Evolutionary conservation across 2,113 vertebrate genomes (phyloP).

Genomic region (Regulus satrapa): DNA sequence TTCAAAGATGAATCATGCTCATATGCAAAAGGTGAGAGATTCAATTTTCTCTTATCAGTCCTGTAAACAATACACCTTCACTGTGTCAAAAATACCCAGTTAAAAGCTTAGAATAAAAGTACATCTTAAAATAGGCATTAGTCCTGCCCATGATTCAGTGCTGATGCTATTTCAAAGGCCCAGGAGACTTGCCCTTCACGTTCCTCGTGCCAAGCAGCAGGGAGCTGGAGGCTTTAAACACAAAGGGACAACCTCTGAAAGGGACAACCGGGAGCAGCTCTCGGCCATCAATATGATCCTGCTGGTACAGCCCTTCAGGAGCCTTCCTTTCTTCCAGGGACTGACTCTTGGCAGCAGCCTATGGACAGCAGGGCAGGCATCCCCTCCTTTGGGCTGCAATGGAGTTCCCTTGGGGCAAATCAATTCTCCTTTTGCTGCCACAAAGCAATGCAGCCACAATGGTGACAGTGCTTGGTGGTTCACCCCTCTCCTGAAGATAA

Average conservation of each 20-base stretch:
- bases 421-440: background rate
- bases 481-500: background rate
- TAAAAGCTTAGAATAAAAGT: slow-evolving; percentile 46
- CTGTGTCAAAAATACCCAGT: slow-evolving; percentile 14
- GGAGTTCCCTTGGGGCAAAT: background rate
- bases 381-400: rapidly evolving
- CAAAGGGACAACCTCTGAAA: background rate
- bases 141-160: background rate
- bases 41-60: slow-evolving; percentile 44
- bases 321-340: background rate
- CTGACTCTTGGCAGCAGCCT: background rate
- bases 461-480: background rate
- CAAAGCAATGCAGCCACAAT: background rate
- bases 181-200: background rate
- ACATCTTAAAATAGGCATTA: slow-evolving; percentile 12
- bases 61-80: background rate
- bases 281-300: rapidly evolving
- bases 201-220: background rate
- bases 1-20: slow-evolving; percentile 46
- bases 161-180: background rate
- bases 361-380: background rate
- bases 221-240: background rate
- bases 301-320: background rate
- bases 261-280: background rate
- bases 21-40: slow-evolving; percentile 26